Percentiles rank a stretch among this genome's conserved stretches.
Conservation (phyloP, 1,140 invertebrate species). For the Ceratoteleas bidentatus region DNA sequence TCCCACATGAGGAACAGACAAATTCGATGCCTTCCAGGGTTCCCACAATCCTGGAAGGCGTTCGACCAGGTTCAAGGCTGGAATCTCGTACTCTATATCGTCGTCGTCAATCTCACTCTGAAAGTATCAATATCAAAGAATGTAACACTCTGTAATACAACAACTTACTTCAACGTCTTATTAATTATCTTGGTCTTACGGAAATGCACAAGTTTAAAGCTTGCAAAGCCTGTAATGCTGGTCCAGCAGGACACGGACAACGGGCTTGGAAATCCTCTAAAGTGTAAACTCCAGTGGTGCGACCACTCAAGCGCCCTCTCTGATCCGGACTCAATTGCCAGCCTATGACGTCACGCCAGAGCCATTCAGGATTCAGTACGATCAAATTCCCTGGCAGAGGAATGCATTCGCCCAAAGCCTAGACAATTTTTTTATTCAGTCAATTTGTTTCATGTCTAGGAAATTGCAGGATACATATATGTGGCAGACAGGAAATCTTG, state of each 20-base stretch:
- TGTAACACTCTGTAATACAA: no score
- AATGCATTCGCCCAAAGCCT: slow-evolving; percentile 78
- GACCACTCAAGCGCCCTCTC: slow-evolving; percentile 82
- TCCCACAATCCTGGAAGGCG: slow-evolving; percentile 89
- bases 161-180: no score
- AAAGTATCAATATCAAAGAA: no score
- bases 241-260: slow-evolving; percentile 87
- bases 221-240: slow-evolving; percentile 87
- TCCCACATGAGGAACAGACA: slow-evolving; percentile 85
- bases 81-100: slow-evolving; percentile 91
- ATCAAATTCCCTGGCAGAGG: slow-evolving; percentile 85
- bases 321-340: slow-evolving; percentile 87
- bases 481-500: no score
- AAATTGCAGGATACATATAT: no score
- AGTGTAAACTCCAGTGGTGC: slow-evolving; percentile 89
- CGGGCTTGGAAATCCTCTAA: slow-evolving; percentile 90
- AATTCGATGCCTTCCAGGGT: slow-evolving; percentile 83
- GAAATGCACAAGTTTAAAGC: slow-evolving; percentile 87
- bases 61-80: slow-evolving; percentile 89
- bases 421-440: no score
- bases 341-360: slow-evolving; percentile 87
- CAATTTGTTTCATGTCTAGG: no score
- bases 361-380: slow-evolving; percentile 88
- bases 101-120: slow-evolving; percentile 88
- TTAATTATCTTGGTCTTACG: slow-evolving; percentile 71